Evolutionary conservation across 2,113 vertebrate species (phyloP), one percentile per base, ranked within the genome.

Genomic region (Sturnira hondurensis): DNA sequence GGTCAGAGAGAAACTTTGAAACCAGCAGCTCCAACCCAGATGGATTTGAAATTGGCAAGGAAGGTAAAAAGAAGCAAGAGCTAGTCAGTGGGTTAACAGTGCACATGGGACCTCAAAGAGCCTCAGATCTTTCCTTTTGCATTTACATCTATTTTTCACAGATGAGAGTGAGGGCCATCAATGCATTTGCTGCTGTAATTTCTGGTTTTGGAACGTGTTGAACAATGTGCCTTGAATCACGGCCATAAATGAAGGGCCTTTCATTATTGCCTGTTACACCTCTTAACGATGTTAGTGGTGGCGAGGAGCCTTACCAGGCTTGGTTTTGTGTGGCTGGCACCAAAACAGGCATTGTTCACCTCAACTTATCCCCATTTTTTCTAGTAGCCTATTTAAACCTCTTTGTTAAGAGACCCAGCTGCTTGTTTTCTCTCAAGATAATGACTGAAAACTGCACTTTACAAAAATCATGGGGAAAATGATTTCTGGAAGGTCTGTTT

Each of bases 381-480:
- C 43, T 65, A 76, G 74, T 50, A 76, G 76, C 71, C 91, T 97
- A 96, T 97, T 97, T 97, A 96, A 97, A 92, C 76, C 88, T 96
- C 94, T 97, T 98, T 97, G 97, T 97, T 94, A 92, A 67, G 89
- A 95, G 96, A 77, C 93, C 68, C 93, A 97, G 95, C 96, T 98
- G 96, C 97, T 97, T 97, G 89, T 96, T 97, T 97, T 96, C 80
- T 92, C 83, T 96, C 89, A 89, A 91, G 94, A 97, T 97, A 96
- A 98, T 97, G 96, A 94, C 83, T 50, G 86, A 84, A 97, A 97
- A 96, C 84, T 63, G 86, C 3, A 28, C 68, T 94, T 97, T 58
- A 96, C 91, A 96, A 97, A 95, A 95, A 92, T 86, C 92, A 33
- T 0, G 6, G 77, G 93, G 85, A 96, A 77, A 87, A 80, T 96